Conservation (phyloP, 1,140 invertebrate species). For the Formica selysi region DNA sequence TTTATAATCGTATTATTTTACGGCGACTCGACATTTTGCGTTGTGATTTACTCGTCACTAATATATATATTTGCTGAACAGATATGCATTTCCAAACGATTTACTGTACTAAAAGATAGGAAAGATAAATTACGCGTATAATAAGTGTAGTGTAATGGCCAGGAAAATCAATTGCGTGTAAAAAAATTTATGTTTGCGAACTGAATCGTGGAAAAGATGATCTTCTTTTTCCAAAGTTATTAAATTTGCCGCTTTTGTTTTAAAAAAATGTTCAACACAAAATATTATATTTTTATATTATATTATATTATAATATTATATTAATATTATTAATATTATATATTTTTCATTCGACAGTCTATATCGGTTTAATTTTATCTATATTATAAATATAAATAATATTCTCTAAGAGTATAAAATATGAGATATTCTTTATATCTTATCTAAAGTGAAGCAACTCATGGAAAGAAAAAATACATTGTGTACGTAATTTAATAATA, state of each 20-base stretch:
- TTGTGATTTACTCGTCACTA: conserved; percentile 32
- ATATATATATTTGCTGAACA: conserved; percentile 27
- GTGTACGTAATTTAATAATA: no score
- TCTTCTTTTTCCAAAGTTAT: background rate
- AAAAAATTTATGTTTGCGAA: background rate
- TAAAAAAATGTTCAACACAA: background rate
- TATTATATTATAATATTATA: no score
- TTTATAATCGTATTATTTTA: conserved; percentile 50
- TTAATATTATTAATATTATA: no score
- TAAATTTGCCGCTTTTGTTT: background rate
- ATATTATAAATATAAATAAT: no score
- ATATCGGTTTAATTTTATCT: background rate
- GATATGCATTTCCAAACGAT: conserved; percentile 42
- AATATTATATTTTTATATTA: no score
- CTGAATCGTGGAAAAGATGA: background rate
- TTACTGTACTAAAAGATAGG: conserved; percentile 40
- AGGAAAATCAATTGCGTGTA: conserved; percentile 7
- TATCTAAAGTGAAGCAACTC: background rate
- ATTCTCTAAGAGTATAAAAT: no score
- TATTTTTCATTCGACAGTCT: background rate
- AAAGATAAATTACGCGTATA: conserved; percentile 23
- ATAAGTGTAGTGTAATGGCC: background rate
- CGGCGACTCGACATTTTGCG: conserved; percentile 45
- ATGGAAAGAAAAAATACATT: no score
- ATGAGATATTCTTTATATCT: no score